phyloP scores from a whole-genome alignment of 2,797 vertebrate genomes.

The Sebastes trivittatus region DNA sequence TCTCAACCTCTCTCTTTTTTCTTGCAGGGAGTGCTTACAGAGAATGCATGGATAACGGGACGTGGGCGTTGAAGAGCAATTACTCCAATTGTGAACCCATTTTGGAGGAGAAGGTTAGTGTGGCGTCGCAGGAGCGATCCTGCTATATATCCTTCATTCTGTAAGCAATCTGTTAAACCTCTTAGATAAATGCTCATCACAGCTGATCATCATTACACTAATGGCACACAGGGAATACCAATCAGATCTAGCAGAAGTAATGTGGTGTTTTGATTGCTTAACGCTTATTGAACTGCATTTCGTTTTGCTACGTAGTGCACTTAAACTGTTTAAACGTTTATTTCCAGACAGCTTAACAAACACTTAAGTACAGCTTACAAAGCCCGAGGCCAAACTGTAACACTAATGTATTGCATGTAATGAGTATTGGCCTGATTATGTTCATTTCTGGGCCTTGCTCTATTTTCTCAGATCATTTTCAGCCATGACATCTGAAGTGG shows the following conservation, averaged over 20 bases:
- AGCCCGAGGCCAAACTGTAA: slow-evolving; percentile 7
- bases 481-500: slow-evolving; percentile 51
- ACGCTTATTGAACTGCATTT: neutral
- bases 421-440: slow-evolving; percentile 50
- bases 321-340: neutral
- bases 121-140: neutral
- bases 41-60: slow-evolving; percentile 96
- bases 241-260: neutral
- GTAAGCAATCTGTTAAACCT: neutral
- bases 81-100: slow-evolving; percentile 97
- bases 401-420: slow-evolving; percentile 18
- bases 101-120: slow-evolving; percentile 92
- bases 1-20: slow-evolving; percentile 20
- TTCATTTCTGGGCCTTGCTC: slow-evolving; percentile 62
- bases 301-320: neutral
- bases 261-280: slow-evolving; percentile 1
- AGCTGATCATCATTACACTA: neutral
- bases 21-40: slow-evolving; percentile 92
- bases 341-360: slow-evolving; percentile 9
- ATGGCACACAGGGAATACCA: neutral
- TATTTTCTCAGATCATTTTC: slow-evolving; percentile 56
- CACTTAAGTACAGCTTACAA: neutral
- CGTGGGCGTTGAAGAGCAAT: slow-evolving; percentile 95
- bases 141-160: neutral
- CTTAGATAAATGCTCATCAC: slow-evolving; percentile 5